These are phyloP conservation scores for Zoanthus sociatus DNA, from an alignment of 92 coral and sea anemone genomes.

Conservation along the genomic window DNA sequence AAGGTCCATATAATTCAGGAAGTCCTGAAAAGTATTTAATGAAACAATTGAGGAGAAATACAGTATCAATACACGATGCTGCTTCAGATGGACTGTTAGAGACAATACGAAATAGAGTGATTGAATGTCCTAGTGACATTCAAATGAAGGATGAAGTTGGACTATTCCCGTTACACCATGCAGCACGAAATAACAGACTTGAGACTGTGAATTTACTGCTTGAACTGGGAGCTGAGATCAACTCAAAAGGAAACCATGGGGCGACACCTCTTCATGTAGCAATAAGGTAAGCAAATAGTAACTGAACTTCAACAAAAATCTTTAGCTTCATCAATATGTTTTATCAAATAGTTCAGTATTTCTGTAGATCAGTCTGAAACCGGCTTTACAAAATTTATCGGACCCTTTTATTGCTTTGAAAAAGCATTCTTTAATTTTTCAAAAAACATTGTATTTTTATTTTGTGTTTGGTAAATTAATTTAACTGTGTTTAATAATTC, in stretches of 20 bases:
- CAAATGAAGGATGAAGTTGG: constrained; percentile 18
- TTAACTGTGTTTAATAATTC: too few relatives aligned
- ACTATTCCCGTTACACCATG: constrained; percentile 12
- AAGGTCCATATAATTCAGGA: background rate
- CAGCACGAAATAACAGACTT: constrained; percentile 3
- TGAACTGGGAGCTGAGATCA: constrained; percentile 30
- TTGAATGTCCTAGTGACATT: constrained; percentile 6
- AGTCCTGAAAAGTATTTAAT: constrained; percentile 38
- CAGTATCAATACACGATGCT: constrained; percentile 23
- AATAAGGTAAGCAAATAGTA: constrained; percentile 18
- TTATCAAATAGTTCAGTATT: too few relatives aligned
- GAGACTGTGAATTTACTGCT: constrained; percentile 16
- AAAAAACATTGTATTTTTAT: too few relatives aligned
- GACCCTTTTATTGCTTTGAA: too few relatives aligned
- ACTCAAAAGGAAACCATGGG: constrained; percentile 5
- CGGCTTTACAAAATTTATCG: too few relatives aligned
- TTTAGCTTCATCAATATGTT: too few relatives aligned
- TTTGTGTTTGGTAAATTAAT: too few relatives aligned
- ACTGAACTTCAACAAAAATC: too few relatives aligned
- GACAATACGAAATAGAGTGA: constrained; percentile 17
- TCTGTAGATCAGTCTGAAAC: too few relatives aligned
- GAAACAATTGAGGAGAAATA: constrained; percentile 26
- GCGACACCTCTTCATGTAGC: constrained; percentile 20
- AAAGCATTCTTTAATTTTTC: too few relatives aligned
- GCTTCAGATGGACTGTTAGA: constrained; percentile 26